Evolutionary conservation across 1,140 invertebrate genomes (phyloP).

Genomic region (Drosophila kanapiae): DNA sequence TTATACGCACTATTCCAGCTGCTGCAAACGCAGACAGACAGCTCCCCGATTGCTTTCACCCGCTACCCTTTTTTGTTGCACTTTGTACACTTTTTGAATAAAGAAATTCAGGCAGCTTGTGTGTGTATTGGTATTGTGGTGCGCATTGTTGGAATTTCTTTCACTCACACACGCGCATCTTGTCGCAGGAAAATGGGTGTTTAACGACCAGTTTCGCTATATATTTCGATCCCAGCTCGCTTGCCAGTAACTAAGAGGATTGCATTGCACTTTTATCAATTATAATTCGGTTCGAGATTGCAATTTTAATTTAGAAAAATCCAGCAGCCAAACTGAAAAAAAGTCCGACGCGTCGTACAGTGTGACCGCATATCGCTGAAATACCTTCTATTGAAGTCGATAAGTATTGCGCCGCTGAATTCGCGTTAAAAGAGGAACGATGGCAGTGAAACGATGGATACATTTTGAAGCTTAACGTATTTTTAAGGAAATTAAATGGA

Average conservation of each 20-base stretch:
- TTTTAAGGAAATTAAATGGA: too few relatives aligned
- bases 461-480: too few relatives aligned
- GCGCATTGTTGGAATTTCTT: slow-evolving; percentile 80
- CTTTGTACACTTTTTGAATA: slow-evolving; percentile 68
- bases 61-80: slow-evolving; percentile 51
- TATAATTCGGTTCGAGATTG: slow-evolving; percentile 25
- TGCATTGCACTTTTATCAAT: slow-evolving; percentile 51
- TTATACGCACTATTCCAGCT: slow-evolving; percentile 67
- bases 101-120: slow-evolving; percentile 67
- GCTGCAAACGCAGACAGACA: slow-evolving; percentile 12
- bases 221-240: slow-evolving; percentile 7
- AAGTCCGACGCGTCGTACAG: slow-evolving; percentile 23
- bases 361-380: slow-evolving; percentile 2
- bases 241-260: slow-evolving; percentile 1
- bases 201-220: background rate
- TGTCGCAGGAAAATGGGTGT: slow-evolving; percentile 2
- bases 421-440: too few relatives aligned
- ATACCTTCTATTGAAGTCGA: too few relatives aligned
- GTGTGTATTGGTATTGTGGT: slow-evolving; percentile 52
- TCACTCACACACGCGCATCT: slow-evolving; percentile 54
- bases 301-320: slow-evolving; percentile 66
- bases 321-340: slow-evolving; percentile 17
- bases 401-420: too few relatives aligned
- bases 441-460: too few relatives aligned
- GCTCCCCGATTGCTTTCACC: slow-evolving; percentile 41